Percentiles rank a stretch among this genome's conserved stretches.
Conservation (phyloP, 2,113 vertebrate species). For the Canis aureus region DNA sequence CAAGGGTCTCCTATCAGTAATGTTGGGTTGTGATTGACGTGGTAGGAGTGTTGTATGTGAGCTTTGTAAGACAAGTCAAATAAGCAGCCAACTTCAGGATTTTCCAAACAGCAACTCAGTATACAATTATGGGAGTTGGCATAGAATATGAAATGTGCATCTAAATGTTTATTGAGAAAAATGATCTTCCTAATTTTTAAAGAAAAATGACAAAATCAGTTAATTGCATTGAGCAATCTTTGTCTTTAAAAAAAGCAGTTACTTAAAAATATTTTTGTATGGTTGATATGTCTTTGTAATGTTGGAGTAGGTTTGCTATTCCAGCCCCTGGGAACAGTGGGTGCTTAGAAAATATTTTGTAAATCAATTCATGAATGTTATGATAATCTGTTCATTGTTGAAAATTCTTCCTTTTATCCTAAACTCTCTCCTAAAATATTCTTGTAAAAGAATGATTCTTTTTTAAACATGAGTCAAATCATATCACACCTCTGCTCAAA, state of each 20-base stretch:
- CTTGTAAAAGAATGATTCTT: conserved; percentile 39
- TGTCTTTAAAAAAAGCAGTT: background rate
- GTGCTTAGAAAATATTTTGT: conserved; percentile 59
- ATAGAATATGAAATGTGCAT: conserved; percentile 50
- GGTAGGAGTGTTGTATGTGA: background rate
- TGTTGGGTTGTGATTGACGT: conserved; percentile 26
- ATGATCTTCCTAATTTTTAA: conserved; percentile 3
- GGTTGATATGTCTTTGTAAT: conserved; percentile 45
- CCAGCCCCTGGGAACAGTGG: background rate
- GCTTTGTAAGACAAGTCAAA: conserved; percentile 69
- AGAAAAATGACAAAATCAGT: conserved; percentile 35
- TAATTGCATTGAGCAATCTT: conserved; percentile 31
- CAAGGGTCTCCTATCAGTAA: conserved; percentile 61
- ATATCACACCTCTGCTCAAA: conserved; percentile 5
- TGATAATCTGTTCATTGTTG: conserved; percentile 34
- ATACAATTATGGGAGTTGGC: conserved; percentile 36
- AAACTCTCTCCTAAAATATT: conserved; percentile 48
- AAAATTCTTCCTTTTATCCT: conserved; percentile 57
- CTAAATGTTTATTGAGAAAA: conserved; percentile 65
- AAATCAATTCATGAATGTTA: conserved; percentile 53
- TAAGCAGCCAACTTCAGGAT: conserved; percentile 41
- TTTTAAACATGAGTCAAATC: conserved; percentile 21
- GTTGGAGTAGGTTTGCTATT: conserved; percentile 45
- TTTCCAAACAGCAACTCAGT: conserved; percentile 59
- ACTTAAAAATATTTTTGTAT: conserved; percentile 50